Evolutionary conservation across 2,888 invertebrate genomes (phyloP).

Genomic region (Coelinius sp.): DNA sequence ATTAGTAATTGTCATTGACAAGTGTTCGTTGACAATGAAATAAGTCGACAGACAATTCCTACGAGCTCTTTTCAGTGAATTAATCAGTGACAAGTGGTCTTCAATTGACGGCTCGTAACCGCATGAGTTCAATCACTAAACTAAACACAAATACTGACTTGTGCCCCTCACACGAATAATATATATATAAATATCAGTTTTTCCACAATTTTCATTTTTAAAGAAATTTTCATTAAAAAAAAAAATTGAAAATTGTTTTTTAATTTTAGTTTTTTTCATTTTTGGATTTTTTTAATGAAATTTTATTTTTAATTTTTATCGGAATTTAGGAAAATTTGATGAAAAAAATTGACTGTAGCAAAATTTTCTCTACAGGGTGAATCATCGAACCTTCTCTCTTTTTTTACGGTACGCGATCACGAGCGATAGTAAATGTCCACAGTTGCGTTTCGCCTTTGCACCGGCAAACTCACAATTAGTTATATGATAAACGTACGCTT

Average conservation of each 20-base stretch:
- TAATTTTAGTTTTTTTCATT: neutral
- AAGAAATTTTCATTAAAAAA: too few relatives aligned
- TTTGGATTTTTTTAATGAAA: too few relatives aligned
- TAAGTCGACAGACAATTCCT: neutral
- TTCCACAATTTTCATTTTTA: too few relatives aligned
- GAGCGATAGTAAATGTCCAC: neutral
- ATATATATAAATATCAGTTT: too few relatives aligned
- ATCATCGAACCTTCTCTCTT: neutral
- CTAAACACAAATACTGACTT: neutral
- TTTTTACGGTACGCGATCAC: neutral
- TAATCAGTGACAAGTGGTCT: constrained; percentile 27
- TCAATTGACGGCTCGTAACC: neutral
- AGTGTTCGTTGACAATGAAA: constrained; percentile 1
- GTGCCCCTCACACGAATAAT: neutral
- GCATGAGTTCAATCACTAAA: neutral
- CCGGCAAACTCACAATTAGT: neutral
- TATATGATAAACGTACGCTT: neutral
- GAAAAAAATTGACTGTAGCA: neutral
- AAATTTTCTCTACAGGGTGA: constrained; percentile 5
- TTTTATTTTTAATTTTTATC: too few relatives aligned
- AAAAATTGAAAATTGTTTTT: neutral
- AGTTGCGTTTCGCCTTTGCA: neutral
- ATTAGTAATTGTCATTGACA: neutral
- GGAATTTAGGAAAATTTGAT: too few relatives aligned
- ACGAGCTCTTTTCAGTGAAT: neutral